Evolutionary conservation across 2,888 invertebrate species (phyloP).

Genomic region (Idaea straminata): DNA sequence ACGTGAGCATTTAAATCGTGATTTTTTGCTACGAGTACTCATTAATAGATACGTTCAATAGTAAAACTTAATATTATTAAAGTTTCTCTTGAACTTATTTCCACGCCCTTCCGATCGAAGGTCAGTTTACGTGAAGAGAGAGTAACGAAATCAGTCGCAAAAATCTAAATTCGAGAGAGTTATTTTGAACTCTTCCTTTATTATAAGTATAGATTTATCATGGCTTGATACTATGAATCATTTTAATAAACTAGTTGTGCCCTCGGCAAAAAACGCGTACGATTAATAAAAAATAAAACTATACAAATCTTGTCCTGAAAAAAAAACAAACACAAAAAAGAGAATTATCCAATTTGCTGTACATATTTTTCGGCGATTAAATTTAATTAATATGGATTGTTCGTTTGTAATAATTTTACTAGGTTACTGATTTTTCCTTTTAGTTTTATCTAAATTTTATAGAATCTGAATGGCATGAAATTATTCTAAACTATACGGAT

Average conservation of each 20-base stretch:
- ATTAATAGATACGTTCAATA: neutral
- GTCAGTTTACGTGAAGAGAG: slow-evolving; percentile 7
- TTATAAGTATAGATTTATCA: neutral
- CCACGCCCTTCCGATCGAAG: slow-evolving; percentile 21
- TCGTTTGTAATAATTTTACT: too few relatives aligned
- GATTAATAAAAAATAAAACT: too few relatives aligned
- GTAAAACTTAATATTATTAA: neutral
- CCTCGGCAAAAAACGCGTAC: too few relatives aligned
- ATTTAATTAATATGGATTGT: too few relatives aligned
- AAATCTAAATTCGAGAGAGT: neutral
- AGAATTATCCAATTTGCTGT: too few relatives aligned
- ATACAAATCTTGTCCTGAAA: too few relatives aligned
- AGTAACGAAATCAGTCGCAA: slow-evolving; percentile 8
- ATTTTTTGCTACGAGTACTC: neutral
- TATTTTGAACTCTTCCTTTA: neutral
- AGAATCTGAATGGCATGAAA: neutral
- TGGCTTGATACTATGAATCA: neutral
- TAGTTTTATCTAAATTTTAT: neutral
- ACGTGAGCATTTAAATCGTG: too few relatives aligned
- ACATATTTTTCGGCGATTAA: too few relatives aligned
- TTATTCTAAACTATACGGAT: neutral
- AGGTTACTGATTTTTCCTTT: too few relatives aligned
- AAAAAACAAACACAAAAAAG: too few relatives aligned
- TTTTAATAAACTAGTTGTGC: too few relatives aligned
- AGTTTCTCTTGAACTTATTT: slow-evolving; percentile 11